Conservation (phyloP, 2,797 vertebrate genomes). For the Coracias cyanogaster region DNA sequence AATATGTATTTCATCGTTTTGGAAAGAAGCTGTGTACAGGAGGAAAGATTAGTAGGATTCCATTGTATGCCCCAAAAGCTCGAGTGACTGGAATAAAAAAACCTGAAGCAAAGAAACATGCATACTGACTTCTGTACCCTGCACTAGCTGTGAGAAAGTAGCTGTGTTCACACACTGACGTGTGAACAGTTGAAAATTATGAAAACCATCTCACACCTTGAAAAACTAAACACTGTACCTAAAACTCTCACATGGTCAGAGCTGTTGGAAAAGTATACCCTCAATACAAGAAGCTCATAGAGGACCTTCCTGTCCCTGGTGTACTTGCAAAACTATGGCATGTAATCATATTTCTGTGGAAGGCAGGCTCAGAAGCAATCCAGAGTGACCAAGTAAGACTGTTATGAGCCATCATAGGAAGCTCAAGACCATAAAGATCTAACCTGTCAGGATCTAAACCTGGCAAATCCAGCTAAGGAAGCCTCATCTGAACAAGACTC, state of each 20-base stretch:
- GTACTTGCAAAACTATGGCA: neutral
- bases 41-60: neutral
- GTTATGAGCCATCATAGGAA: neutral
- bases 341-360: neutral
- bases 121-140: neutral
- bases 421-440: neutral
- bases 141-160: neutral
- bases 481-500: neutral
- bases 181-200: neutral
- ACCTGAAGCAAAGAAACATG: neutral
- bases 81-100: neutral
- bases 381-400: neutral
- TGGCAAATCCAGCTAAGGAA: neutral
- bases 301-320: neutral
- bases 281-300: neutral
- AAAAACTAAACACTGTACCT: neutral
- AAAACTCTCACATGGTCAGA: neutral
- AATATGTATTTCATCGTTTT: neutral
- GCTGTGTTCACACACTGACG: neutral
- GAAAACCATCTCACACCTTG: constrained; percentile 10
- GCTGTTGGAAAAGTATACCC: neutral
- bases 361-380: neutral
- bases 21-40: neutral
- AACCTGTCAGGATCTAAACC: neutral
- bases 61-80: neutral